Conservation (phyloP, 1,140 invertebrate genomes). For the Apocrypta bakeri region DNA sequence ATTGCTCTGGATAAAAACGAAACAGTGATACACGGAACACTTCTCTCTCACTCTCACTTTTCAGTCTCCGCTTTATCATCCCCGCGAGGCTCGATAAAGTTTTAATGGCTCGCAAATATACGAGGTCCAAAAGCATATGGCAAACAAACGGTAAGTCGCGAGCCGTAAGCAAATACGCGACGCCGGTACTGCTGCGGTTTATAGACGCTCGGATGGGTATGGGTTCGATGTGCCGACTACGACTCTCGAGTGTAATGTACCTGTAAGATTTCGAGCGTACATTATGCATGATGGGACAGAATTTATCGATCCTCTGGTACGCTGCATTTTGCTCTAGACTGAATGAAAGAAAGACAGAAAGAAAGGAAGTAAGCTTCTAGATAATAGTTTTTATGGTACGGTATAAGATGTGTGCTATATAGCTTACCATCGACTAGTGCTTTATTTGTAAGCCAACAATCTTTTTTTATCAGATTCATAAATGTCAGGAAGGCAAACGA, state of each 20-base stretch:
- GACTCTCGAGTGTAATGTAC: background rate
- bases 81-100: conserved; percentile 44
- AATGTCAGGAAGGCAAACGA: too few relatives aligned
- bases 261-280: conserved; percentile 22
- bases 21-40: conserved; percentile 6
- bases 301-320: conserved; percentile 4
- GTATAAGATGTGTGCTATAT: too few relatives aligned
- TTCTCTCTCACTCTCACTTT: background rate
- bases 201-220: background rate
- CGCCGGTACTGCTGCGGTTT: background rate
- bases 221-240: background rate
- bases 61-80: conserved; percentile 15
- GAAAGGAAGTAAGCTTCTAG: too few relatives aligned
- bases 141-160: conserved; percentile 44
- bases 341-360: too few relatives aligned
- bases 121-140: conserved; percentile 43
- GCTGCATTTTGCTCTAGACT: too few relatives aligned
- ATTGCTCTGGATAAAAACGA: background rate
- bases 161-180: conserved; percentile 18
- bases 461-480: too few relatives aligned
- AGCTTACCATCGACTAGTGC: too few relatives aligned
- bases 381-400: too few relatives aligned
- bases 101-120: conserved; percentile 56
- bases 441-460: too few relatives aligned
- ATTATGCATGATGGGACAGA: conserved; percentile 16